Percentiles rank a stretch among this genome's conserved stretches.
Conservation (phyloP, 2,797 vertebrate genomes). For the Notamacropus eugenii region DNA sequence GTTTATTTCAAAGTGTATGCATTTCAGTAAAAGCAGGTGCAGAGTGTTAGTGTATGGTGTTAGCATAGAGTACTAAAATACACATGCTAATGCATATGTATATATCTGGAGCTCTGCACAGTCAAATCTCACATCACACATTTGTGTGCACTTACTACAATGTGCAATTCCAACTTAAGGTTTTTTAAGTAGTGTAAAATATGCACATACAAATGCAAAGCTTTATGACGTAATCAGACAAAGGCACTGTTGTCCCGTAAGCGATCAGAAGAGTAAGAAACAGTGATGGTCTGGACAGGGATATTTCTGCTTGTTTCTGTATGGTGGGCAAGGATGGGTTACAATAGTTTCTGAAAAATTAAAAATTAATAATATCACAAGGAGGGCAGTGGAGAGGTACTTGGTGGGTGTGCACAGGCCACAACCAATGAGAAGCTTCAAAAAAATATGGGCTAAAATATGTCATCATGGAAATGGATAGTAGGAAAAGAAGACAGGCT, state of each 20-base stretch:
- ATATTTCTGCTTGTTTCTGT: not conserved
- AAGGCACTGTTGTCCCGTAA: not conserved
- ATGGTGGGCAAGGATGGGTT: not conserved
- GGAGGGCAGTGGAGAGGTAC: not conserved
- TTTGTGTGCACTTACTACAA: slow-evolving; percentile 39
- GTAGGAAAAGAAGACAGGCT: not conserved
- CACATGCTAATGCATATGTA: slow-evolving; percentile 78
- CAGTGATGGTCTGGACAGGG: not conserved
- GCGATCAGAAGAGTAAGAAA: not conserved
- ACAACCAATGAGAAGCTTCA: not conserved
- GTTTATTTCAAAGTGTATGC: slow-evolving; percentile 77
- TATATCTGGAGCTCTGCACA: slow-evolving; percentile 62
- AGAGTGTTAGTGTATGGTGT: slow-evolving; percentile 72
- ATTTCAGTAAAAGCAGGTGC: slow-evolving; percentile 82
- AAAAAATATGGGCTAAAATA: not conserved
- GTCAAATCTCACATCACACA: slow-evolving; percentile 50
- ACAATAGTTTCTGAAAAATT: not conserved
- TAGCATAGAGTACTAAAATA: slow-evolving; percentile 73
- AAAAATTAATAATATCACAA: not conserved
- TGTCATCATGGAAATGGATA: not conserved
- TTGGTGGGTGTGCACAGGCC: not conserved
- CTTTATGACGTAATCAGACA: slow-evolving; percentile 7
- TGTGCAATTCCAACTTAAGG: slow-evolving; percentile 31
- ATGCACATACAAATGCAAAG: slow-evolving; percentile 10
- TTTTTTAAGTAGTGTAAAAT: slow-evolving; percentile 48